Evolutionary conservation across 2,113 vertebrate genomes (phyloP).

Genomic region (Paedocypris sp.): DNA sequence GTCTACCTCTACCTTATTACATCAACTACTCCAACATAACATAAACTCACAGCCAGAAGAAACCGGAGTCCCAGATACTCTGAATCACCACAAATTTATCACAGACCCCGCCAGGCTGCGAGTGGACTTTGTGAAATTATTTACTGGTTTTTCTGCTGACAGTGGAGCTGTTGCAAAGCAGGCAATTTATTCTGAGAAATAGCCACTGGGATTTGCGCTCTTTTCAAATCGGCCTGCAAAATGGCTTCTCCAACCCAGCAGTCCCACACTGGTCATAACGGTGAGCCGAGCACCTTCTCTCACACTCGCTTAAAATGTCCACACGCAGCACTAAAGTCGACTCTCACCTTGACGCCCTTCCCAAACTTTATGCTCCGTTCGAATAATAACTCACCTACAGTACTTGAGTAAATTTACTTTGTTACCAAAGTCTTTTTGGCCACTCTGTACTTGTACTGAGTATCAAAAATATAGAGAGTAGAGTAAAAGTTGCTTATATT

Average conservation of each 20-base stretch:
- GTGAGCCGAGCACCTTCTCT: not conserved
- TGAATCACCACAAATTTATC: conserved; percentile 34
- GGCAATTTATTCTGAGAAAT: conserved; percentile 38
- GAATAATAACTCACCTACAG: conserved; percentile 32
- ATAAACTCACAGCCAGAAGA: conserved; percentile 12
- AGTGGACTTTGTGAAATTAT: conserved; percentile 27
- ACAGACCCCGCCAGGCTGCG: conserved; percentile 1
- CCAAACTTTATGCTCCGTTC: conserved; percentile 16
- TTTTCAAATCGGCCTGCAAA: conserved; percentile 30
- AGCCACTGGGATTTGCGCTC: conserved; percentile 24
- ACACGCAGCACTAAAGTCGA: conserved; percentile 13
- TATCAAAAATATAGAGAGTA: too few species aligned
- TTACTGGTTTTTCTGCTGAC: conserved; percentile 37
- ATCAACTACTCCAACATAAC: not conserved
- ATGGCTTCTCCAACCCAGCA: conserved; percentile 13
- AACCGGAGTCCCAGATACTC: conserved; percentile 20
- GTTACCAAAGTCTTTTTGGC: too few species aligned
- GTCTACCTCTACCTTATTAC: too few species aligned
- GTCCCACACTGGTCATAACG: conserved; percentile 1
- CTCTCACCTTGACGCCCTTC: conserved; percentile 28
- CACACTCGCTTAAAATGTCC: conserved; percentile 23
- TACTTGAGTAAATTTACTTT: too few species aligned
- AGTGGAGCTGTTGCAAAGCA: conserved; percentile 14
- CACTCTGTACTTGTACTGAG: too few species aligned
- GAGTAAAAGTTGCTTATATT: too few species aligned